Conservation (phyloP, 2,113 vertebrate genomes). For the Chaenocephalus aceratus region DNA sequence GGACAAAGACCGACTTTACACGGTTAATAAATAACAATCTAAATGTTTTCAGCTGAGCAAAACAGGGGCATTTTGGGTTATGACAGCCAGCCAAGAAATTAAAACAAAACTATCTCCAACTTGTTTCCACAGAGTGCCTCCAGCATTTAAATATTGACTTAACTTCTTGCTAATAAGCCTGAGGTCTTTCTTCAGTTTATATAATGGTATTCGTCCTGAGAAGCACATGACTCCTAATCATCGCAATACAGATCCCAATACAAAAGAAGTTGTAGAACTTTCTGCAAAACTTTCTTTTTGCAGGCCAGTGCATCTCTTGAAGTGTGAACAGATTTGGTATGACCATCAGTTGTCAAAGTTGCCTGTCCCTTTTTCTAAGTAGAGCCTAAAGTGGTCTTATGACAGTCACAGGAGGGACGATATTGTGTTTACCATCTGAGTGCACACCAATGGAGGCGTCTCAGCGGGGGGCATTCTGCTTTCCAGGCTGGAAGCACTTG, state of each 20-base stretch:
- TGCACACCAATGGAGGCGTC: slow-evolving; percentile 57
- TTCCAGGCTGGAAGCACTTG: slow-evolving; percentile 61
- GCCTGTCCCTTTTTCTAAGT: slow-evolving; percentile 6
- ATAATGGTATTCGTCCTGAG: slow-evolving; percentile 19
- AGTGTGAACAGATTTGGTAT: slow-evolving; percentile 11
- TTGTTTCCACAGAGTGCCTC: background rate
- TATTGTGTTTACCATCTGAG: slow-evolving; percentile 53
- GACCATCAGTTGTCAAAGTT: slow-evolving; percentile 33
- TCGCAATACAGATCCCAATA: slow-evolving; percentile 2
- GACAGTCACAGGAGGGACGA: slow-evolving; percentile 21
- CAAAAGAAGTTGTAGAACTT: background rate
- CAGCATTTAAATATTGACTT: background rate
- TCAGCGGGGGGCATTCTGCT: slow-evolving; percentile 60
- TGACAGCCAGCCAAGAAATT: background rate
- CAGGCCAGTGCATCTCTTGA: background rate
- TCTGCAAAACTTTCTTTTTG: background rate
- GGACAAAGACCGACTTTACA: background rate
- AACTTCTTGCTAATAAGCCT: background rate
- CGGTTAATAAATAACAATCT: background rate
- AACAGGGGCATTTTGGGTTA: background rate
- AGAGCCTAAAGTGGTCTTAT: background rate
- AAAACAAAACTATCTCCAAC: background rate
- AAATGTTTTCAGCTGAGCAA: background rate
- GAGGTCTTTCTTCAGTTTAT: slow-evolving; percentile 10
- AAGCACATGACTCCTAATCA: background rate